Base-by-base conservation (phyloP, 2,888 invertebrate species). In the Drosophila dives region DNA sequence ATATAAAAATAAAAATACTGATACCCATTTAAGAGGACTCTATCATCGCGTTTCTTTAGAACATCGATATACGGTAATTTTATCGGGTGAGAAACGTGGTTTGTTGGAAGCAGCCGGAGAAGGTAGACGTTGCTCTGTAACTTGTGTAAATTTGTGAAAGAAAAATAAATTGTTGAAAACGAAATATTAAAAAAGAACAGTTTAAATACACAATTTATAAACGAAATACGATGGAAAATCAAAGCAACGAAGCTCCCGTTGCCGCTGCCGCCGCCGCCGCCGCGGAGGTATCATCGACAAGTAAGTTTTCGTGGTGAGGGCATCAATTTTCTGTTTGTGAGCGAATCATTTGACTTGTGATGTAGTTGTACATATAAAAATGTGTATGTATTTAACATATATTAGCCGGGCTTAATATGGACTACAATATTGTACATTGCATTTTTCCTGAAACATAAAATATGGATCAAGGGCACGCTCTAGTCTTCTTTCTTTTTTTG, bases 281-380 rank as follows among this genome's bases (percentile, higher is more conserved):
- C 81, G 81, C 91, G 83, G 92, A 92, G 91, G 92, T 92, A 82
- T 91, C 92, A 65, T 92, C 92, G 80, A 92, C 93, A 86, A 92
- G 92, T 92, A 92, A 92, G 92, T 92, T 63, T 64, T 79, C 51
- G 60, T 54, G 58, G 51, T 45, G 64, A 59, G 56, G 63, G 38
- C n/a, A 59, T 62, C 60, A 73, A 69, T 72, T 81, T 78, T 72
- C 72, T 63, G 64, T 71, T 73, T 67, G 75, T 51, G 66, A 60
- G 72, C 63, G 59, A 70, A 64, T 61, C 60, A 55, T 67, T 72
- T 29, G 53, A 61, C 66, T 66, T 76, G 56, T 50, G 61, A 34
- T 40, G 11, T 64, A 66, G n/a, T 20, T 53, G 42, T 65, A 51
- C 49, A 36, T n/a, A 56, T 61, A 48, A 58, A 60, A 61, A 54